Evolutionary conservation across 2,113 vertebrate genomes (phyloP).

Genomic region (Excalfactoria chinensis): DNA sequence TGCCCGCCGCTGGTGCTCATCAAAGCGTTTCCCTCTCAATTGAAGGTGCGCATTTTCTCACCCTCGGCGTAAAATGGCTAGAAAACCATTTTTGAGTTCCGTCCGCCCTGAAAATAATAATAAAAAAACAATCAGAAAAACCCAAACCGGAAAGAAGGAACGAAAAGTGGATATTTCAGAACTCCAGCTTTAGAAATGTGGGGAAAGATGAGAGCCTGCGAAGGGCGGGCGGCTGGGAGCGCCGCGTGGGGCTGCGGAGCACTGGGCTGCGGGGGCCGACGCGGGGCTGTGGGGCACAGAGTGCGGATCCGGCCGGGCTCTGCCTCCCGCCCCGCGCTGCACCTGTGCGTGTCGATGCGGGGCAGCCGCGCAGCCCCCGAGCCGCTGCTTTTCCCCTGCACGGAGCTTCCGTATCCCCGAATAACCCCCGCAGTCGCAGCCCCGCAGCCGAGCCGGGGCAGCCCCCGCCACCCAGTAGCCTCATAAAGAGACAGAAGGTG

Average conservation of each 20-base stretch:
- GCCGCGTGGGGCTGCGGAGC: background rate
- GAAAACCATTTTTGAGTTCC: background rate
- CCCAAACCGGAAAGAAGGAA: background rate
- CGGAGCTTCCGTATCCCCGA: conserved; percentile 33
- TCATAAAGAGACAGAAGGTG: conserved; percentile 71
- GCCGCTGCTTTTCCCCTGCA: background rate
- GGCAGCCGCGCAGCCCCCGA: background rate
- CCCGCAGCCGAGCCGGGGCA: conserved; percentile 24
- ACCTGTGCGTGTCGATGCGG: conserved; percentile 27
- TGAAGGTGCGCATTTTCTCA: background rate
- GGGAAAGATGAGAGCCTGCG: background rate
- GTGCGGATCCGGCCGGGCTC: background rate
- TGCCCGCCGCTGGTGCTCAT: background rate
- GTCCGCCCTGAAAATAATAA: background rate
- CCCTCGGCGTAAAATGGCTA: background rate
- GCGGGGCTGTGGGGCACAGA: background rate
- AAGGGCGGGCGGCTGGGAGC: background rate
- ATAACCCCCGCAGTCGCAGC: conserved; percentile 48
- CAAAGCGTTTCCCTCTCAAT: background rate
- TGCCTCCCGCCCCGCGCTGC: background rate
- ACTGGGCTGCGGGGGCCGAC: background rate
- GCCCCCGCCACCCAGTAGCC: conserved; percentile 69
- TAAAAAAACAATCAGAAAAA: background rate
- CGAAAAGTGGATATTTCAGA: background rate
- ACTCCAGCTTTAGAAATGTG: background rate